Evolutionary conservation across 2,888 invertebrate genomes (phyloP).

Genomic region (Agrilus biguttatus): DNA sequence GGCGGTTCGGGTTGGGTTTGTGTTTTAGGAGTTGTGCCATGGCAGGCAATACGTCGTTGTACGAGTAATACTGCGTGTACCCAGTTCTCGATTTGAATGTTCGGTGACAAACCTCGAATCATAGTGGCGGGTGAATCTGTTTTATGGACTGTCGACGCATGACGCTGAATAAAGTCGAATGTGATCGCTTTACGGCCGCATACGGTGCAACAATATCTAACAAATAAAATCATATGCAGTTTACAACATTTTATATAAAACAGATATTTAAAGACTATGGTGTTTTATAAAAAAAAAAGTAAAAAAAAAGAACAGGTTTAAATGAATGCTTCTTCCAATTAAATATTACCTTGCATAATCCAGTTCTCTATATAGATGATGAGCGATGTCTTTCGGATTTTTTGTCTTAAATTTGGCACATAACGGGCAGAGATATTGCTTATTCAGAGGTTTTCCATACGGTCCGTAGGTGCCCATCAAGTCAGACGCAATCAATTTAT

Average conservation of each 20-base stretch:
- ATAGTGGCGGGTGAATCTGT: conserved; percentile 30
- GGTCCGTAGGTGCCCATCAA: conserved; percentile 17
- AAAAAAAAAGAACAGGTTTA: not conserved
- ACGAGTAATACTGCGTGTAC: conserved; percentile 17
- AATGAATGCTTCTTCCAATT: too few relatives aligned
- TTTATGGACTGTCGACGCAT: conserved; percentile 30
- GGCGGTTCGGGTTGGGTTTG: too few relatives aligned
- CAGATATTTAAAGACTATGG: too few relatives aligned
- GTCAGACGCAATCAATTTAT: conserved; percentile 8
- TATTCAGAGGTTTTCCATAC: conserved; percentile 38
- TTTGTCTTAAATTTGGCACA: conserved; percentile 44
- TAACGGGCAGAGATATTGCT: conserved; percentile 44
- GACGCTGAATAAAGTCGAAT: conserved; percentile 37
- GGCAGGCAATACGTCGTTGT: conserved; percentile 11
- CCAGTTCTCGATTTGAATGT: conserved; percentile 18
- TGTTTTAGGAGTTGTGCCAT: too few relatives aligned
- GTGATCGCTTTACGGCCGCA: conserved; percentile 46
- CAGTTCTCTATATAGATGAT: conserved; percentile 53
- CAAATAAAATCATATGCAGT: conserved; percentile 12
- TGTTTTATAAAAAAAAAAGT: not conserved
- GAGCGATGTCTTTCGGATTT: conserved; percentile 42
- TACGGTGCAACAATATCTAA: conserved; percentile 43
- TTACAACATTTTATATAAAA: too few relatives aligned
- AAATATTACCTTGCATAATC: conserved; percentile 43
- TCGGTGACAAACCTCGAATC: conserved; percentile 16